Evolutionary conservation across 2,113 vertebrate genomes (phyloP).

Genomic region (Sminthopsis crassicaudata): DNA sequence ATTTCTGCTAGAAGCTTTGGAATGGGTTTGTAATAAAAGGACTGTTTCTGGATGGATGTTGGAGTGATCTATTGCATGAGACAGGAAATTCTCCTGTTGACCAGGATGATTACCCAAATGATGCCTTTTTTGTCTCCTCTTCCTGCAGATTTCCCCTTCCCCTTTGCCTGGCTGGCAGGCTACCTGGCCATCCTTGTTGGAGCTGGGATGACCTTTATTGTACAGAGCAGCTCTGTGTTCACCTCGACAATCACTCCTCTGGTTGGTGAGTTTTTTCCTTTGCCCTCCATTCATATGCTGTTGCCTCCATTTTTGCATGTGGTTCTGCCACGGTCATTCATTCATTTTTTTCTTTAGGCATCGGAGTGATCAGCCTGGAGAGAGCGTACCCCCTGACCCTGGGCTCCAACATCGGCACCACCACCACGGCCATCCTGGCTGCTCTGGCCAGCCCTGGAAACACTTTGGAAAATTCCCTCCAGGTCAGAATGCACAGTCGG

Average conservation of each 20-base stretch:
- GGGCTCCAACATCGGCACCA: constrained; percentile 97
- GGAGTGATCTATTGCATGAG: not conserved
- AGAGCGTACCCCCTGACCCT: constrained; percentile 95
- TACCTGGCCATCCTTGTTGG: constrained; percentile 96
- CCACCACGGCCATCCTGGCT: constrained; percentile 96
- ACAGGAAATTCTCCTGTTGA: not conserved
- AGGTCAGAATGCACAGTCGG: constrained; percentile 85
- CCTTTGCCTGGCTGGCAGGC: constrained; percentile 94
- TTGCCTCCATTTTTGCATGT: not conserved
- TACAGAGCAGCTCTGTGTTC: constrained; percentile 99
- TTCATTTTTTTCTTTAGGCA: constrained; percentile 79
- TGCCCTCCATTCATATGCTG: not conserved
- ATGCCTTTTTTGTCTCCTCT: not conserved
- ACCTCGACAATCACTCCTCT: constrained; percentile 97
- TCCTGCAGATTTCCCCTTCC: constrained; percentile 93
- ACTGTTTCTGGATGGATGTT: not conserved
- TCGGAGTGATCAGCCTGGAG: constrained; percentile 96
- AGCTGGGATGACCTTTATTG: constrained; percentile 96
- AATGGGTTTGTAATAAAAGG: not conserved
- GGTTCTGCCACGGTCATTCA: not conserved
- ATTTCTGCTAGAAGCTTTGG: not conserved
- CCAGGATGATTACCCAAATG: not conserved
- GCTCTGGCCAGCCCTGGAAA: constrained; percentile 94
- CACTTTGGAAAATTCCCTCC: constrained; percentile 89
- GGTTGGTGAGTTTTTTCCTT: constrained; percentile 88